Evolutionary conservation across 2,888 invertebrate species (phyloP).

Genomic region (Dolomedes plantarius): DNA sequence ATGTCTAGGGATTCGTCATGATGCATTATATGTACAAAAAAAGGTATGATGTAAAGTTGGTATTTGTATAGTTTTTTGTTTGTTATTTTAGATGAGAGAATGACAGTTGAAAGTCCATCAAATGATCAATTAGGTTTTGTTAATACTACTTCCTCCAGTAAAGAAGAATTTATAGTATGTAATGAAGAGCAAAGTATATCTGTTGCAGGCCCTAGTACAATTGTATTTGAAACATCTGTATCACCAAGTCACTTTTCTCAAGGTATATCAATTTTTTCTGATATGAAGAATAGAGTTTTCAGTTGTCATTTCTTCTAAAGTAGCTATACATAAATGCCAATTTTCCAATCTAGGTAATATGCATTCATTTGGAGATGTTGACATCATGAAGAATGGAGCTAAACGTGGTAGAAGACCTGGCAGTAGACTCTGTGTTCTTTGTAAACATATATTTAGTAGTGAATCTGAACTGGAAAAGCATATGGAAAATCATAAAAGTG

Average conservation of each 20-base stretch:
- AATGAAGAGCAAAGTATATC: neutral
- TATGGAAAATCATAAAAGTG: slow-evolving; percentile 40
- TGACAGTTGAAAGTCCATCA: neutral
- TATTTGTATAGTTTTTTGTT: no score
- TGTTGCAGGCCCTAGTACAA: neutral
- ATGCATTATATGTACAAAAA: no score
- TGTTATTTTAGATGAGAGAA: neutral
- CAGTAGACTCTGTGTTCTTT: slow-evolving; percentile 57
- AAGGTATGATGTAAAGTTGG: no score
- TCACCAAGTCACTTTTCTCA: neutral
- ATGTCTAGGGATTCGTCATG: no score
- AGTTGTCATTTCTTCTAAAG: neutral
- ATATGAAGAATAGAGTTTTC: no score
- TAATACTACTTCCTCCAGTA: neutral
- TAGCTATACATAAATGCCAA: no score
- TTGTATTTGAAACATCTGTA: neutral
- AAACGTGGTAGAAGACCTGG: slow-evolving; percentile 65
- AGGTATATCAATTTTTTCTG: neutral
- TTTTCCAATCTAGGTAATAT: neutral
- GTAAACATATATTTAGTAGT: slow-evolving; percentile 57
- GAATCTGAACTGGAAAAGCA: slow-evolving; percentile 48
- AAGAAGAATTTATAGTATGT: neutral
- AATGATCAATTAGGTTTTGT: neutral
- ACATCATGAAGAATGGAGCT: slow-evolving; percentile 1
- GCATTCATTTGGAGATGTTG: neutral